phyloP scores from a whole-genome alignment of 2,113 vertebrate species.

The Nesogale talazaci region DNA sequence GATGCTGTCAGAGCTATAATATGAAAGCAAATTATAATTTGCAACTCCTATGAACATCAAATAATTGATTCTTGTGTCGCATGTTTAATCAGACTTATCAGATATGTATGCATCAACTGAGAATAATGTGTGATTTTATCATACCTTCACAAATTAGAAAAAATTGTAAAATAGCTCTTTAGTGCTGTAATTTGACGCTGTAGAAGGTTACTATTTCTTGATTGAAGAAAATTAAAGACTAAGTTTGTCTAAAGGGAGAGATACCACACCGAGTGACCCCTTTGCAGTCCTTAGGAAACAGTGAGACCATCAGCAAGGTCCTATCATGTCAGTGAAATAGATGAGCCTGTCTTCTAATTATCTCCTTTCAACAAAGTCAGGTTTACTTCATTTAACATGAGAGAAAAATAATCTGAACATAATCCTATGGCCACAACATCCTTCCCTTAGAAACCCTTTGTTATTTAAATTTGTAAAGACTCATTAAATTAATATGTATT shows the following conservation, averaged over 20 bases:
- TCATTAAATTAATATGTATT: not conserved
- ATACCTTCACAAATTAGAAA: not conserved
- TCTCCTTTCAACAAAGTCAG: not conserved
- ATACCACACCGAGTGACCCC: not conserved
- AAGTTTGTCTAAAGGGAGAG: not conserved
- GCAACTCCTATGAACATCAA: not conserved
- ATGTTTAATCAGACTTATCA: constrained; percentile 24
- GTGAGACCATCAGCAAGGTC: not conserved
- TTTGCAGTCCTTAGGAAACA: not conserved
- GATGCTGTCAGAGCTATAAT: constrained; percentile 38
- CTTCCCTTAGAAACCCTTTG: not conserved
- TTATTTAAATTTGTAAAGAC: not conserved
- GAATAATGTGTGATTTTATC: constrained; percentile 25
- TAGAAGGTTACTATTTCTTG: not conserved
- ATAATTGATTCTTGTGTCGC: constrained; percentile 13
- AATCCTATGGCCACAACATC: not conserved
- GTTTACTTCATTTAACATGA: not conserved
- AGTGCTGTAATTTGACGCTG: not conserved
- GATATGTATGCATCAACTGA: not conserved
- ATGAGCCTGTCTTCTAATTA: not conserved
- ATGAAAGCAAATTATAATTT: constrained; percentile 41
- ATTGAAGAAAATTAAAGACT: not conserved
- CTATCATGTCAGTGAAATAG: not conserved
- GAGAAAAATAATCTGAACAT: not conserved
- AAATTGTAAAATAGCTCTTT: not conserved